Base-by-base conservation (phyloP, 2,797 vertebrate genomes). In the Platyrinchus mystaceus region DNA sequence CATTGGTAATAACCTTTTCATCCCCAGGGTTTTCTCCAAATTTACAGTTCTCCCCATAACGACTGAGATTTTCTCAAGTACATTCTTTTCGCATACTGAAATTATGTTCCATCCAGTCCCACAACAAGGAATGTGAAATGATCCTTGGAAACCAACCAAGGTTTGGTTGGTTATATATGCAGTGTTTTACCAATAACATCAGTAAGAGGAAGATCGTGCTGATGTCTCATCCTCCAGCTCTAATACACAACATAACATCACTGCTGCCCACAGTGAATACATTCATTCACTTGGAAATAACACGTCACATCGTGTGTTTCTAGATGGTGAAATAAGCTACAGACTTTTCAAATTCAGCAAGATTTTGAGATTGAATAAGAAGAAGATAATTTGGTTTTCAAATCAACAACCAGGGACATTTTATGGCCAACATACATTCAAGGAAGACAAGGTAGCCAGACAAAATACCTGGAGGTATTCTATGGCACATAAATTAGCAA, bases 251-350 rank as follows among this genome's bases (percentile, higher is more conserved):
- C 6, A 39, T 0, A 67, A 7, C 21, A 84, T 16, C 56, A 27
- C 28, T 52, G 59, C 55, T 92, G 34, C 34, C 19, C 56, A 16
- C 47, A 79, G 12, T 14, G 7, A 77, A 70, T n/a, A 34, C 49
- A 14, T 46, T 41, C 36, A 85, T 13, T 15, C 26, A 20, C 34
- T 24, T 55, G 60, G 47, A 86, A 86, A 63, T 52, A 52, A 34
- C 0, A 0, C 36, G n/a, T 36, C 49, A 16, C 7, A 14, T 6
- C 8, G 1, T 5, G 7, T 7, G 7, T 34, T 90, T 71, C 73
- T 44, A 39, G 23, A 36, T 3, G 14, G 17, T 15, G 34, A 76
- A 78, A 89, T 14, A 46, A 92, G 22, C 18, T 44, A 30, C 32
- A 91, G 32, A 22, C 15, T 64, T 60, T 47, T 20, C 44, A 62